Evolutionary conservation across 2,888 invertebrate species (phyloP).

Genomic region (Andricus quercusramuli): DNA sequence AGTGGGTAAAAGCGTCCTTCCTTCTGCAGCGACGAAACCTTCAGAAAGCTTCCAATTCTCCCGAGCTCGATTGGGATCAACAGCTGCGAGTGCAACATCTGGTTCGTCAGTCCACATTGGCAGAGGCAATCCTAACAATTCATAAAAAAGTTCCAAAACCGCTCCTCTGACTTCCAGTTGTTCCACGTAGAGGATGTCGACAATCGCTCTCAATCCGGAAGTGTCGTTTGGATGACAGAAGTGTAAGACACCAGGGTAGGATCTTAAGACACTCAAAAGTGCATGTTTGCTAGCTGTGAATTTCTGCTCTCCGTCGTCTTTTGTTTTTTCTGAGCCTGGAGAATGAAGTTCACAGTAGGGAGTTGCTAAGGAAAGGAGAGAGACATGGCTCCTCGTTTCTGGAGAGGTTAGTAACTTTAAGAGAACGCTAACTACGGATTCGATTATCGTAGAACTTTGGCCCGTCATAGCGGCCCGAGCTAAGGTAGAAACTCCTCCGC

Average conservation of each 20-base stretch:
- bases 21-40: slow-evolving; percentile 97
- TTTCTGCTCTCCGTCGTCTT: slow-evolving; percentile 86
- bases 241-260: slow-evolving; percentile 94
- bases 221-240: slow-evolving; percentile 89
- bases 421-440: slow-evolving; percentile 93
- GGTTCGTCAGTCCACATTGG: slow-evolving; percentile 97
- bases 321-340: slow-evolving; percentile 67
- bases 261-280: slow-evolving; percentile 90
- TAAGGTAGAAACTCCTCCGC: slow-evolving; percentile 91
- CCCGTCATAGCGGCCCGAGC: slow-evolving; percentile 91
- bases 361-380: slow-evolving; percentile 92
- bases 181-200: slow-evolving; percentile 90
- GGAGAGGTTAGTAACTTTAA: slow-evolving; percentile 93
- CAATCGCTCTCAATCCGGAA: slow-evolving; percentile 88
- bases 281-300: slow-evolving; percentile 93
- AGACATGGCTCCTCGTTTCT: slow-evolving; percentile 88
- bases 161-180: slow-evolving; percentile 94
- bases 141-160: slow-evolving; percentile 94
- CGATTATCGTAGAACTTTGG: slow-evolving; percentile 93
- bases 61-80: slow-evolving; percentile 86
- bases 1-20: slow-evolving; percentile 91
- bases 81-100: slow-evolving; percentile 91
- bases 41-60: slow-evolving; percentile 94
- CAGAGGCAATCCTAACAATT: slow-evolving; percentile 91
- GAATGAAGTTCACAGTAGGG: slow-evolving; percentile 95